phyloP scores from a whole-genome alignment of 2,113 vertebrate species.

The Ptyas mucosa region DNA sequence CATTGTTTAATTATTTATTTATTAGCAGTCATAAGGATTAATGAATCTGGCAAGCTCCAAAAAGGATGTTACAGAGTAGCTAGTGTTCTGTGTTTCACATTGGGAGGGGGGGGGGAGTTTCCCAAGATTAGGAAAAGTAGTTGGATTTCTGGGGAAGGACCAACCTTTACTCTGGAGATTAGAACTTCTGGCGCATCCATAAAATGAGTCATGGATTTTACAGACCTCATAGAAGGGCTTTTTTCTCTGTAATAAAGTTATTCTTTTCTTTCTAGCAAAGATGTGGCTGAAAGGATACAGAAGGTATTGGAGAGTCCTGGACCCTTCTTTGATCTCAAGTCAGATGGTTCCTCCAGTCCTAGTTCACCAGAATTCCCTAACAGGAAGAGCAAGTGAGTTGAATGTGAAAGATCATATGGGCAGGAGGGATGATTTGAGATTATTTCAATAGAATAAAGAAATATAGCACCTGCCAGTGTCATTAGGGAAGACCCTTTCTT shows the following conservation, averaged over 20 bases:
- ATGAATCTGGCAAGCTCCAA: neutral
- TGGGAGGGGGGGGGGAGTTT: neutral
- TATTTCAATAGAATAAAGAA: neutral
- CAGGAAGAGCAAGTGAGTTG: slow-evolving; percentile 66
- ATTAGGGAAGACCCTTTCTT: neutral
- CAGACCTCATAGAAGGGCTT: neutral
- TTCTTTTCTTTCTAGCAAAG: slow-evolving; percentile 40
- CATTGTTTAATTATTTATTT: neutral
- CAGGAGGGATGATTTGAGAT: neutral
- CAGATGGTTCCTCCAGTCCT: slow-evolving; percentile 64
- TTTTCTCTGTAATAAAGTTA: neutral
- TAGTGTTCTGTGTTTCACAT: neutral
- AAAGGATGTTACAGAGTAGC: neutral
- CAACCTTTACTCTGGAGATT: neutral
- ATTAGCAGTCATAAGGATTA: neutral
- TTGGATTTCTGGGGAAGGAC: neutral
- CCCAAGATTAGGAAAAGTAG: neutral
- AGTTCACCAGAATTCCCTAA: slow-evolving; percentile 64
- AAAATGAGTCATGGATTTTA: neutral
- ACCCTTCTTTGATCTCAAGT: slow-evolving; percentile 61
- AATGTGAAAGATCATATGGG: slow-evolving; percentile 14
- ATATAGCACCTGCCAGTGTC: neutral
- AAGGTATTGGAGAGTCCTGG: slow-evolving; percentile 59
- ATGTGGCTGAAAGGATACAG: slow-evolving; percentile 54
- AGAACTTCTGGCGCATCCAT: neutral